Conservation (phyloP, 1,140 invertebrate species). For the Ptiloglossa arizonensis region DNA sequence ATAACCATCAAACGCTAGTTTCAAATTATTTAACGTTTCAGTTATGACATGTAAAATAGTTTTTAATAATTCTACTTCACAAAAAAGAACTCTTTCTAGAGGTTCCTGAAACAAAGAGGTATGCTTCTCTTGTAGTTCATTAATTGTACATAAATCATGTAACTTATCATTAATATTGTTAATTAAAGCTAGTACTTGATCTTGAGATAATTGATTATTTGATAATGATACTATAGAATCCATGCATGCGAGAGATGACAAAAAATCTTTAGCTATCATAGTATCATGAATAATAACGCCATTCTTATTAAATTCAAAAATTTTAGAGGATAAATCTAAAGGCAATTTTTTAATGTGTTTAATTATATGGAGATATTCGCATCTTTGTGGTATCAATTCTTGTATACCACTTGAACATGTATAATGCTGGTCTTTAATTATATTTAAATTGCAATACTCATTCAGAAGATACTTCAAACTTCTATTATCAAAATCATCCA, state of each 20-base stretch:
- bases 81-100: conserved; percentile 85
- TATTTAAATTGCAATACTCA: conserved; percentile 83
- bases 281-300: conserved; percentile 85
- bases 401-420: conserved; percentile 76
- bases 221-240: conserved; percentile 24
- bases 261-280: conserved; percentile 76
- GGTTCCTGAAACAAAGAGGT: conserved; percentile 83
- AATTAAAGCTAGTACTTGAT: conserved; percentile 66
- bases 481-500: conserved; percentile 85
- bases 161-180: conserved; percentile 82
- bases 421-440: conserved; percentile 65
- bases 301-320: conserved; percentile 86
- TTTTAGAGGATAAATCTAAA: conserved; percentile 80
- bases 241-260: conserved; percentile 80
- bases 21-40: conserved; percentile 82
- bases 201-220: conserved; percentile 38
- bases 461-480: conserved; percentile 83
- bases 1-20: conserved; percentile 85
- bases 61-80: conserved; percentile 86
- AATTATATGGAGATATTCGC: conserved; percentile 86
- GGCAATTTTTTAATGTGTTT: conserved; percentile 84
- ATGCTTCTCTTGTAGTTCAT: conserved; percentile 78
- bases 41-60: conserved; percentile 79
- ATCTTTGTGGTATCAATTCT: conserved; percentile 85
- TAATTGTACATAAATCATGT: conserved; percentile 80